A percentile compares a stretch with the other conserved stretches of the same genome.
Conservation (phyloP, 2,888 invertebrate species). For the Bugula neritina region DNA sequence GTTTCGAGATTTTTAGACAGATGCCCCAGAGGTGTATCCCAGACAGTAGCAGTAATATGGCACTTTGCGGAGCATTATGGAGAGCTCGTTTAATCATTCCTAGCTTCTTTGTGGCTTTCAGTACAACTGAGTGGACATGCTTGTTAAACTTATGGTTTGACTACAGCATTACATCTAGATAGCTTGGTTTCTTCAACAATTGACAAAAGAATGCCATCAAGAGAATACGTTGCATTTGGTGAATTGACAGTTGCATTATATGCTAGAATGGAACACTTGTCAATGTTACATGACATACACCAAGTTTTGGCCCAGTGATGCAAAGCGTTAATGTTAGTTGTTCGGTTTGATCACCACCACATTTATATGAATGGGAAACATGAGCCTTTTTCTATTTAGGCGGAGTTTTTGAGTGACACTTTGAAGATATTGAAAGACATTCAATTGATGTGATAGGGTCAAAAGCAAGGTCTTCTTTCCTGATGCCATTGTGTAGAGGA, state of each 20-base stretch:
- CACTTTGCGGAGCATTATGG: background rate
- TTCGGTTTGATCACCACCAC: slow-evolving; percentile 30
- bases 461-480: background rate
- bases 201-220: too few relatives aligned
- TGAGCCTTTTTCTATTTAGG: slow-evolving; percentile 31
- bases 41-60: background rate
- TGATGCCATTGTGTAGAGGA: background rate
- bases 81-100: slow-evolving; percentile 5
- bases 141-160: slow-evolving; percentile 5
- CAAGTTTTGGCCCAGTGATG: background rate
- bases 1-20: background rate
- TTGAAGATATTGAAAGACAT: slow-evolving; percentile 30
- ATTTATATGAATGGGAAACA: slow-evolving; percentile 32
- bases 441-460: background rate
- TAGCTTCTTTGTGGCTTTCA: background rate
- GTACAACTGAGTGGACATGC: background rate
- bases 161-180: background rate
- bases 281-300: background rate
- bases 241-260: background rate
- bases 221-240: background rate
- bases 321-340: slow-evolving; percentile 32
- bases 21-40: slow-evolving; percentile 3
- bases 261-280: background rate
- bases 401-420: slow-evolving; percentile 29
- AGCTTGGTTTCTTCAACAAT: too few relatives aligned